These are phyloP conservation scores for Eulemur rubriventer DNA, from an alignment of 2,797 vertebrate genomes.

Conservation along the genomic window DNA sequence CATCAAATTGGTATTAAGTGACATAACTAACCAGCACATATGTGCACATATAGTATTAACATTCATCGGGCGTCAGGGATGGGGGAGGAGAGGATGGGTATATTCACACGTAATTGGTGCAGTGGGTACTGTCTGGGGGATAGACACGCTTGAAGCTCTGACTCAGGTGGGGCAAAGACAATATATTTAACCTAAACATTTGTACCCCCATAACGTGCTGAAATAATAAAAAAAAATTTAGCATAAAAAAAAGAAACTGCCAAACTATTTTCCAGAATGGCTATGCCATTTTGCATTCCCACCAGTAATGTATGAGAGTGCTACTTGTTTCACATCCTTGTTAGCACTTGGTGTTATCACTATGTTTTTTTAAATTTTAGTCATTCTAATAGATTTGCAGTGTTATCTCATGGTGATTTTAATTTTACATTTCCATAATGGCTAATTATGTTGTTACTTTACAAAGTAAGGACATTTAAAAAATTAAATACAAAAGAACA, in stretches of 20 bases:
- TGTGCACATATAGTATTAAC: too few species aligned
- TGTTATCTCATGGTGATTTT: slow-evolving; percentile 13
- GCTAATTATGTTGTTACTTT: slow-evolving; percentile 34
- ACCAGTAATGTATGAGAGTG: background rate
- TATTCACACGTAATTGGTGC: too few species aligned
- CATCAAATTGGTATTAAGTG: too few species aligned
- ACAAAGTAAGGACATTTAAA: background rate
- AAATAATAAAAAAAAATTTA: too few species aligned
- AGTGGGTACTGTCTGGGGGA: too few species aligned
- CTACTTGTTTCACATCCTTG: background rate
- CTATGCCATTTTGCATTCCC: background rate
- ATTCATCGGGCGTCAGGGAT: too few species aligned
- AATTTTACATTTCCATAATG: slow-evolving; percentile 3
- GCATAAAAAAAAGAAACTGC: background rate
- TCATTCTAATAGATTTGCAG: background rate
- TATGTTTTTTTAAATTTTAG: background rate
- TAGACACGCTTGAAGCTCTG: too few species aligned
- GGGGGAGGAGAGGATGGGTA: too few species aligned
- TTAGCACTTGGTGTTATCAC: background rate
- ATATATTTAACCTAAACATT: too few species aligned
- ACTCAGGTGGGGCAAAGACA: too few species aligned
- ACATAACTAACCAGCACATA: too few species aligned
- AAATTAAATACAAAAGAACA: background rate
- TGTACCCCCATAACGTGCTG: too few species aligned
- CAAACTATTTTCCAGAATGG: slow-evolving; percentile 9